These are phyloP conservation scores for Hafferia zeledoni DNA, from an alignment of 2,797 vertebrate genomes.

Conservation along the genomic window DNA sequence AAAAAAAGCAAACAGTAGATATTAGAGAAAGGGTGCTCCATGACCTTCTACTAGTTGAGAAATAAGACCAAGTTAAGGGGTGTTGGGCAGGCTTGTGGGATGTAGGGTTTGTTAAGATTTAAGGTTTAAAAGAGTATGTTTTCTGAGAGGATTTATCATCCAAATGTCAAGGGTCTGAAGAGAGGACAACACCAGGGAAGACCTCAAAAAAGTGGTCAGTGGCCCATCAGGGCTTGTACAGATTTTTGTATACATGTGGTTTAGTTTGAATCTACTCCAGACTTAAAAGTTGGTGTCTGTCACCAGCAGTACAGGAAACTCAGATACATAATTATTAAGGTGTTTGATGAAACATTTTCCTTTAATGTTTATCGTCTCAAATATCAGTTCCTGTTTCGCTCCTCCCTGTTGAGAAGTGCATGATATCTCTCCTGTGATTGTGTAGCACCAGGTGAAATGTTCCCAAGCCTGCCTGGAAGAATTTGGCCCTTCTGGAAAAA, in stretches of 20 bases:
- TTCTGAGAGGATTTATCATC: neutral
- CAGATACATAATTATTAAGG: neutral
- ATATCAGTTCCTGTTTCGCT: fast-evolving
- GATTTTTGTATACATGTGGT: neutral
- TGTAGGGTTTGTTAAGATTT: neutral
- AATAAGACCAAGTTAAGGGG: neutral
- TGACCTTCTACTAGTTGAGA: fast-evolving
- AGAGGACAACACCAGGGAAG: neutral
- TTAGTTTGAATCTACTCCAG: neutral
- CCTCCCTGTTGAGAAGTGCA: neutral
- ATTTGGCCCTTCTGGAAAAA: neutral
- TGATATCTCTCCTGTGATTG: fast-evolving
- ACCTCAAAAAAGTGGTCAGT: fast-evolving
- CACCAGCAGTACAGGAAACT: neutral
- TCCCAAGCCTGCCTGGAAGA: neutral
- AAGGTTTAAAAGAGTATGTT: neutral
- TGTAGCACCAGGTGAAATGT: neutral
- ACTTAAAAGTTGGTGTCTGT: fast-evolving
- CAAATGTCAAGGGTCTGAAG: neutral
- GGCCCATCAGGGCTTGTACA: fast-evolving
- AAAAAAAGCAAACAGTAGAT: fast-evolving
- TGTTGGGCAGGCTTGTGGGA: neutral
- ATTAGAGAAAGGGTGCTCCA: fast-evolving
- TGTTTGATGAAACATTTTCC: neutral
- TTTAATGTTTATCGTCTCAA: neutral